phyloP scores from a whole-genome alignment of 2,113 vertebrate species.

The western clawed frog (Xenopus tropicalis) region UCB_Xtro_10.0 CM004445.2:98611501-98612000 shows the following conservation, averaged over 20 bases:
- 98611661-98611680: background rate
- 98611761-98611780: background rate
- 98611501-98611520: no score
- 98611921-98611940: slow-evolving; percentile 13
- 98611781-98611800: background rate
- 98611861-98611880: slow-evolving; percentile 10
- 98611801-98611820: slow-evolving; percentile 19
- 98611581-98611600: no score
- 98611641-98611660: no score
- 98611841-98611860: slow-evolving; percentile 13
- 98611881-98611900: slow-evolving; percentile 2
- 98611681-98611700: background rate
- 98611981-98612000: slow-evolving; percentile 14
- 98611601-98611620: no score
- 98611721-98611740: background rate
- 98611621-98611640: no score
- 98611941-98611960: slow-evolving; percentile 12
- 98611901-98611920: slow-evolving; percentile 22
- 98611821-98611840: slow-evolving; percentile 14
- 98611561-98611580: no score
- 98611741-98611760: background rate
- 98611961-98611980: slow-evolving; percentile 5
- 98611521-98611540: no score
- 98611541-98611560: no score
- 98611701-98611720: background rate